Conservation (phyloP, 2,888 invertebrate species). For the Fragum whitleyi region DNA sequence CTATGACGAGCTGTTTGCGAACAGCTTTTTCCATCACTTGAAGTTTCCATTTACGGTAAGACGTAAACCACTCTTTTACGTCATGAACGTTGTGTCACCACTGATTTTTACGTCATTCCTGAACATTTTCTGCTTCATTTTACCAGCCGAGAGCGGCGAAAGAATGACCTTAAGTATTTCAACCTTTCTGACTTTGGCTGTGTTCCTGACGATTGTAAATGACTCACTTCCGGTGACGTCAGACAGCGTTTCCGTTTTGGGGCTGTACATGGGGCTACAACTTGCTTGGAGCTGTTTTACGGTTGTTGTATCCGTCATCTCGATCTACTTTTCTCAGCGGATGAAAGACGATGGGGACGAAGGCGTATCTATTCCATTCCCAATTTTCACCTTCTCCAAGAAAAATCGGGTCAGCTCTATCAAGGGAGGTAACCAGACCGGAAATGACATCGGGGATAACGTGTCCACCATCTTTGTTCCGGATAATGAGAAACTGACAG, state of each 20-base stretch:
- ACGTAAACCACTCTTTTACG: conserved; percentile 59
- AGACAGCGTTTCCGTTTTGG: conserved; percentile 57
- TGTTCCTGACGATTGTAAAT: conserved; percentile 65
- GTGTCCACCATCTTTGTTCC: conserved; percentile 17
- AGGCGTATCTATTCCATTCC: background rate
- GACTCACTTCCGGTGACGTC: conserved; percentile 64
- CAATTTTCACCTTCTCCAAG: background rate
- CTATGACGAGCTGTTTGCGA: conserved; percentile 7
- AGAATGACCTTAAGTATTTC: conserved; percentile 65
- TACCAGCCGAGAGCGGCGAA: conserved; percentile 65
- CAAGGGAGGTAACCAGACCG: background rate
- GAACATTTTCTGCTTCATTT: conserved; percentile 60
- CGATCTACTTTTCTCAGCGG: conserved; percentile 52
- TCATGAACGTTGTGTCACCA: conserved; percentile 63
- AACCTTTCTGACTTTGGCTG: conserved; percentile 66
- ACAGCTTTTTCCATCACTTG: conserved; percentile 38
- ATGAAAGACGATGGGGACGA: background rate
- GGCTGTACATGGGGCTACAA: conserved; percentile 67
- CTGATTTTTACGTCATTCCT: conserved; percentile 59
- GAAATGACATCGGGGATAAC: conserved; percentile 8
- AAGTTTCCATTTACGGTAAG: conserved; percentile 37
- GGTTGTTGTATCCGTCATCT: conserved; percentile 54
- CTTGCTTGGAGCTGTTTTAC: conserved; percentile 62
- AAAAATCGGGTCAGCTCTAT: background rate
- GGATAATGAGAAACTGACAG: background rate